Conservation (phyloP, 2,888 invertebrate genomes). For the Papilio demoleus region DNA sequence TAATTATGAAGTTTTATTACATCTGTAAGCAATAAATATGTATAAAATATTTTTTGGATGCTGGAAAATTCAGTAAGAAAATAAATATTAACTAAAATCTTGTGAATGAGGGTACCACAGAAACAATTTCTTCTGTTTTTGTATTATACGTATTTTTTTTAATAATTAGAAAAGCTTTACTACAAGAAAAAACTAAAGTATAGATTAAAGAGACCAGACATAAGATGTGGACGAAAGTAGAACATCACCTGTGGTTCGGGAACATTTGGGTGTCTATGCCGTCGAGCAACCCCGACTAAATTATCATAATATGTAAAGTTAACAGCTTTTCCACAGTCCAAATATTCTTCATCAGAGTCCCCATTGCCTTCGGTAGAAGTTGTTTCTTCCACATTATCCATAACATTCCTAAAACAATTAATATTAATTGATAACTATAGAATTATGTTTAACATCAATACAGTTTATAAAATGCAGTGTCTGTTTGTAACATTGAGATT, state of each 20-base stretch:
- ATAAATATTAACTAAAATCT: too few species aligned
- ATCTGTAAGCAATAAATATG: neutral
- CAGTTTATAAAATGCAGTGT: too few species aligned
- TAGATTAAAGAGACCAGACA: too few species aligned
- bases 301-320: conserved; percentile 96
- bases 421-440: neutral
- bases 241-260: conserved; percentile 89
- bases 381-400: conserved; percentile 67
- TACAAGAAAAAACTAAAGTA: too few species aligned
- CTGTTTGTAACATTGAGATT: too few species aligned
- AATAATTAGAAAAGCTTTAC: too few species aligned
- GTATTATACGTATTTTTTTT: too few species aligned
- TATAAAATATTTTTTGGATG: neutral
- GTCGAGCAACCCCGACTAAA: conserved; percentile 91
- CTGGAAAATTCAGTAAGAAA: too few species aligned
- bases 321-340: conserved; percentile 93
- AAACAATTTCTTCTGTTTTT: too few species aligned
- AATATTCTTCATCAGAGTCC: conserved; percentile 84
- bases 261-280: conserved; percentile 91
- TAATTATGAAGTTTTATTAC: neutral
- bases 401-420: conserved; percentile 54
- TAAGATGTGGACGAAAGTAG: too few species aligned
- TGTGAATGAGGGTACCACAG: too few species aligned
- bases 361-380: conserved; percentile 63
- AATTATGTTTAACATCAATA: neutral